Evolutionary conservation across 1,140 invertebrate species (phyloP).

Genomic region (Sarcophaga peregrina): DNA sequence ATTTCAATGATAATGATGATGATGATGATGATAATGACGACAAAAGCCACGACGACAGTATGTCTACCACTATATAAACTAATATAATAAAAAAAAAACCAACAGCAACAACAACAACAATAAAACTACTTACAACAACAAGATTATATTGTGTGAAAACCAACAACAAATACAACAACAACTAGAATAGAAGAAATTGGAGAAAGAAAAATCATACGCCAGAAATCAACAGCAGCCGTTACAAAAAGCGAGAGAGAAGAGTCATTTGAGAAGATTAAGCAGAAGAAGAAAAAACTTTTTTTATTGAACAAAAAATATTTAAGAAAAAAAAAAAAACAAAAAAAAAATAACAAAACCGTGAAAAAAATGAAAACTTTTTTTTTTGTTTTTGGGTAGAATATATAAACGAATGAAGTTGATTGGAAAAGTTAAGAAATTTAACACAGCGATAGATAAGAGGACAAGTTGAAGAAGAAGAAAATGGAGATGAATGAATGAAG

Average conservation of each 20-base stretch:
- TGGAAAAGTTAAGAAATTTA: no score
- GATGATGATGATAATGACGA: neutral
- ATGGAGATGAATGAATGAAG: neutral
- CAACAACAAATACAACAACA: conserved; percentile 13
- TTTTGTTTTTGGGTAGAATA: neutral
- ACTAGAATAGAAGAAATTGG: neutral
- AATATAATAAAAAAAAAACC: conserved; percentile 31
- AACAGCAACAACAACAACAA: conserved; percentile 25
- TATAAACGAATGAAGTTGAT: no score
- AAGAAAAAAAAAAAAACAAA: neutral
- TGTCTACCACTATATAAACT: conserved; percentile 40
- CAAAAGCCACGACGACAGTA: conserved; percentile 24
- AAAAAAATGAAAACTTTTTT: neutral
- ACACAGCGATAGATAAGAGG: neutral
- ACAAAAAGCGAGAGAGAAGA: neutral
- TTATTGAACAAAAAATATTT: conserved; percentile 7
- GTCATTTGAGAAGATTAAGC: no score
- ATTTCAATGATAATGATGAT: neutral
- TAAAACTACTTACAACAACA: neutral
- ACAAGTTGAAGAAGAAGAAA: neutral
- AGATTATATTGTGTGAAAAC: conserved; percentile 18
- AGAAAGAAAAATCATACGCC: neutral
- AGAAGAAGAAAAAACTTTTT: neutral
- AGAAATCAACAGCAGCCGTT: neutral
- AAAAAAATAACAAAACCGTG: neutral